A percentile compares a stretch with the other conserved stretches of the same genome.
phyloP scores from a whole-genome alignment of 92 coral and sea anemone genomes.

The Plumapathes pennacea region DNA sequence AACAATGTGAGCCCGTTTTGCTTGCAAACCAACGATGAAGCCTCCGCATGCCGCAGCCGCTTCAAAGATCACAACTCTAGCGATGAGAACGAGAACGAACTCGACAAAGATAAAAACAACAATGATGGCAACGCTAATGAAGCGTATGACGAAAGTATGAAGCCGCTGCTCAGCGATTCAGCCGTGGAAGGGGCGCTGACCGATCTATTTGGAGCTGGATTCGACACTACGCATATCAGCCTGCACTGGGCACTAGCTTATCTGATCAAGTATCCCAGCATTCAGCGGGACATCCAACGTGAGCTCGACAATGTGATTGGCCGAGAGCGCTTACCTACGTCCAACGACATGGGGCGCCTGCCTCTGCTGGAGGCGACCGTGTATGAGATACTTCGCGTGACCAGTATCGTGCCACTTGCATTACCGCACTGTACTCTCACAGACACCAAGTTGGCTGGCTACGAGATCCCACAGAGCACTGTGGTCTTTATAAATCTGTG shows the following conservation, averaged over 20 bases:
- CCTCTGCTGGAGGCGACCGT: constrained; percentile 63
- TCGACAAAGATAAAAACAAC: constrained; percentile 1
- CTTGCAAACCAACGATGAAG: too few species aligned
- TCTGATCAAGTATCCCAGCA: constrained; percentile 44
- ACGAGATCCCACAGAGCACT: constrained; percentile 64
- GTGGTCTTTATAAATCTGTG: constrained; percentile 36
- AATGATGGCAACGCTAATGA: not conserved
- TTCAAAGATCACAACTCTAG: too few species aligned
- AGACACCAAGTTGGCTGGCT: constrained; percentile 51
- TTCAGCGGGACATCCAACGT: constrained; percentile 56
- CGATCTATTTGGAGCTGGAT: constrained; percentile 69
- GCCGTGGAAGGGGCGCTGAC: constrained; percentile 23
- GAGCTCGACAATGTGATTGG: constrained; percentile 71
- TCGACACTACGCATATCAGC: constrained; percentile 53
- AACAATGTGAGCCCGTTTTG: too few species aligned
- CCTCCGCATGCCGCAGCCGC: too few species aligned
- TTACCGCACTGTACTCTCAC: constrained; percentile 70
- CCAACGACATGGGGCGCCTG: constrained; percentile 49
- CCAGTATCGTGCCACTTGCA: constrained; percentile 48
- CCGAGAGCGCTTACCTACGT: constrained; percentile 39
- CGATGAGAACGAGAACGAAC: not conserved
- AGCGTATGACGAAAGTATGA: too few species aligned
- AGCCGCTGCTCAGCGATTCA: constrained; percentile 24
- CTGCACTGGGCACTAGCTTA: constrained; percentile 68
- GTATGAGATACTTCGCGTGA: constrained; percentile 66